Evolutionary conservation across 1,140 invertebrate genomes (phyloP).

Genomic region (Luehdorfia chinensis): DNA sequence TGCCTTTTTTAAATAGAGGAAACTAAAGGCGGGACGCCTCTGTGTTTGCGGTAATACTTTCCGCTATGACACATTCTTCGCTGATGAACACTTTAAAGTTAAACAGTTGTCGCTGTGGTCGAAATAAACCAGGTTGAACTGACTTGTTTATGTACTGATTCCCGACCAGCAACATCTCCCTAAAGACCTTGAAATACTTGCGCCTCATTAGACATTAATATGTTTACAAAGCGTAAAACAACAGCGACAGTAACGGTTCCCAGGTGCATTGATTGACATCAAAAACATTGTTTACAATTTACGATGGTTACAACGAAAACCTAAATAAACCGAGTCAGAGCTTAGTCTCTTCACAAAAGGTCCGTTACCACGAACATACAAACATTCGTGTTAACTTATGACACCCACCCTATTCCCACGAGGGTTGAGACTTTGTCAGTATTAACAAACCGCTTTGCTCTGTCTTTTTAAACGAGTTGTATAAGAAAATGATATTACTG

Average conservation of each 20-base stretch:
- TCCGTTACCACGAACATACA: background rate
- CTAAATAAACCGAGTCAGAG: constrained; percentile 6
- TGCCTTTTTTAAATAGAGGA: too few relatives aligned
- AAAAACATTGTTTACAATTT: constrained; percentile 1
- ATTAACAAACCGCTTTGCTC: constrained; percentile 7
- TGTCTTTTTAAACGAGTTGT: background rate
- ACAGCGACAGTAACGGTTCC: background rate
- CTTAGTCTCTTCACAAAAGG: background rate
- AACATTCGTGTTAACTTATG: background rate
- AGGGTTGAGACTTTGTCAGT: background rate
- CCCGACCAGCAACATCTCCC: too few relatives aligned
- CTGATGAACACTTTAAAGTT: too few relatives aligned
- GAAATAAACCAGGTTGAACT: too few relatives aligned
- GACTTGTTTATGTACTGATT: too few relatives aligned
- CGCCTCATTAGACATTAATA: background rate
- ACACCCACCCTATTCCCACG: constrained; percentile 4
- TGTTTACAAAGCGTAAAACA: background rate
- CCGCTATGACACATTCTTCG: too few relatives aligned
- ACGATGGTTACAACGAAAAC: background rate
- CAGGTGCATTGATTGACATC: constrained; percentile 7
- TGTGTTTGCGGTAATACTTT: too few relatives aligned
- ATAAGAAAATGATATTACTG: too few relatives aligned
- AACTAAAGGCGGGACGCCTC: too few relatives aligned
- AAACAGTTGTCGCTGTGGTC: too few relatives aligned
- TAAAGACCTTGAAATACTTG: too few relatives aligned